A percentile compares a stretch with the other conserved stretches of the same genome.
phyloP scores from a whole-genome alignment of 2,888 invertebrate species.

The Colostygia pectinataria region DNA sequence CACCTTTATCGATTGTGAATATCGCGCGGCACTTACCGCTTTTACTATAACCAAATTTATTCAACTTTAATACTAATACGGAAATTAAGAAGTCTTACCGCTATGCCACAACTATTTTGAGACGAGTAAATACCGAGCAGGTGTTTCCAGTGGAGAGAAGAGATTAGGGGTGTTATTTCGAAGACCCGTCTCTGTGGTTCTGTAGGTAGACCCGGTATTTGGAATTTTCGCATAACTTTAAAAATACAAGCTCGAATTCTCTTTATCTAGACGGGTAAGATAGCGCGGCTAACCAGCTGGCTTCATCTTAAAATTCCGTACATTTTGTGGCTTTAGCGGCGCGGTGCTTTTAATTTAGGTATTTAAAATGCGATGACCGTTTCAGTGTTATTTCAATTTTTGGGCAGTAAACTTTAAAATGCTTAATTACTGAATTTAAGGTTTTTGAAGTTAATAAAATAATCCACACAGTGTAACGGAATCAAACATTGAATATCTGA shows the following conservation, averaged over 20 bases:
- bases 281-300: constrained; percentile 9
- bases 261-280: constrained; percentile 12
- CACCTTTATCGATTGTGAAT: constrained; percentile 57
- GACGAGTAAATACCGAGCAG: constrained; percentile 37
- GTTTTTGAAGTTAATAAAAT: too few relatives aligned
- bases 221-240: constrained; percentile 18
- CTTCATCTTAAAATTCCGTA: constrained; percentile 15
- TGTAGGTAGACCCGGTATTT: constrained; percentile 18
- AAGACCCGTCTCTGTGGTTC: constrained; percentile 23
- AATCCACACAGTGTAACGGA: too few relatives aligned
- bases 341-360: constrained; percentile 10
- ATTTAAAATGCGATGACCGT: constrained; percentile 1
- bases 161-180: constrained; percentile 53
- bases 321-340: not conserved
- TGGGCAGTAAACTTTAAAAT: too few relatives aligned
- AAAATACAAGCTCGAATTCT: constrained; percentile 20
- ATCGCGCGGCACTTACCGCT: constrained; percentile 25
- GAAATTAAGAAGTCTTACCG: constrained; percentile 3
- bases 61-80: constrained; percentile 1
- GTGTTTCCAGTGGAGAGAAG: constrained; percentile 40
- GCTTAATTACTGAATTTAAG: too few relatives aligned
- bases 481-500: not conserved
- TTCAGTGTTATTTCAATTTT: not conserved
- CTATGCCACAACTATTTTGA: constrained; percentile 31
- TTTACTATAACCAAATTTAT: constrained; percentile 3